These are phyloP conservation scores for Tringa solitaria DNA, from an alignment of 2,113 vertebrate genomes.

Conservation along the genomic window DNA sequence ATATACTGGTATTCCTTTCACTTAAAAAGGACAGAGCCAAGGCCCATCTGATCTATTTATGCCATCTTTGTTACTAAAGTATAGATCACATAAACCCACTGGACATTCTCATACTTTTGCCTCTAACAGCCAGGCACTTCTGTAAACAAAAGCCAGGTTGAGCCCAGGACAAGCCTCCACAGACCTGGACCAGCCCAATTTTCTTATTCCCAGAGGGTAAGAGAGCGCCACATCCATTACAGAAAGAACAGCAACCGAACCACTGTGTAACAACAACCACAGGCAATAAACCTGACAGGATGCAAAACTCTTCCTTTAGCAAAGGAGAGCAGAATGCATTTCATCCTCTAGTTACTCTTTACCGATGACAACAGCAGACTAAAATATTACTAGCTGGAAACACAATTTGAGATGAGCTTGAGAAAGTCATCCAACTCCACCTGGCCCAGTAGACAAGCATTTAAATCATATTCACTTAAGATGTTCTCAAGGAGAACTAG, in stretches of 20 bases:
- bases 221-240: not conserved
- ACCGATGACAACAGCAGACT: not conserved
- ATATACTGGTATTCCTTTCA: not conserved
- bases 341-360: not conserved
- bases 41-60: not conserved
- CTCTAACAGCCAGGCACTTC: fast-evolving
- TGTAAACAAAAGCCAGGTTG: not conserved
- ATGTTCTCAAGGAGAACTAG: not conserved
- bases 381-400: not conserved
- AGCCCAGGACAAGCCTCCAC: not conserved
- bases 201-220: not conserved
- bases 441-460: not conserved
- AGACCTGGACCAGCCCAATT: not conserved
- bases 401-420: not conserved
- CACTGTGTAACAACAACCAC: not conserved
- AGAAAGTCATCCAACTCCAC: not conserved
- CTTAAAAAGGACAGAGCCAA: not conserved
- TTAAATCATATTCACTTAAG: not conserved
- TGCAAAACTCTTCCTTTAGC: not conserved
- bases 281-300: not conserved
- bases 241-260: not conserved
- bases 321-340: not conserved
- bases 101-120: not conserved
- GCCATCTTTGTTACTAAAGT: not conserved
- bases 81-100: not conserved